Evolutionary conservation across 2,888 invertebrate species (phyloP), one percentile per base, ranked within the genome.

Genomic region (Syrphus vitripennis): DNA sequence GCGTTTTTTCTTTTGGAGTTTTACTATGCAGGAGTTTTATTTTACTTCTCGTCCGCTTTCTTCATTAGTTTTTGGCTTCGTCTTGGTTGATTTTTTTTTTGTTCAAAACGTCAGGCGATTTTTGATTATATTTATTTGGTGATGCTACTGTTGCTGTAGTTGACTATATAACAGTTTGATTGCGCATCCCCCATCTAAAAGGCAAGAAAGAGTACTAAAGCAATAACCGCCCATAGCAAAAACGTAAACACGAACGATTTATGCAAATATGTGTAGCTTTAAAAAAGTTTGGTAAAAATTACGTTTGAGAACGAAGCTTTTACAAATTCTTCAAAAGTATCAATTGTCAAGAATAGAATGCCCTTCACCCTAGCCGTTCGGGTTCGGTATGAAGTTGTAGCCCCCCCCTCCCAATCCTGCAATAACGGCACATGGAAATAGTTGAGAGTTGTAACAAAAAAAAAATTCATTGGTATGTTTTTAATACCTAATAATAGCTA

Each of bases 131-230:
- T 16, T 69, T 37, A 29, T 50, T 29, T 14, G 12, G 4, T 34
- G 34, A 24, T 40, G 14, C 12, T 63, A n/a, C 37, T 29, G 16
- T 55, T n/a, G 29, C 19, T 45, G 9, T 45, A 40, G 24, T n/a
- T 53, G 53, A 50, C 10, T 45, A 21, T 45, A 21, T 42, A 53
- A 42, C 34, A 26, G 61, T 78, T 78, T 78, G 77, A 78, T 78
- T 78, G 77, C 77, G 71, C 70, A 78, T 78, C 70, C 53, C 77
- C 77, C 71, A 63, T 29, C 59, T 57, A 26, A 40, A 48, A 75
- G 65, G 40, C 63, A 7, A 53, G 50, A 26, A 63, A 63, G n/a
- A n/a, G 59, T 45, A 40, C 21, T 40, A 42, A 65, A 55, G 65
- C 53, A 75, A 69, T 45, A 31, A 57, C 26, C 53, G 2, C 42